Base-by-base conservation (phyloP, 2,113 vertebrate genomes). In the Anas platyrhynchos region DNA sequence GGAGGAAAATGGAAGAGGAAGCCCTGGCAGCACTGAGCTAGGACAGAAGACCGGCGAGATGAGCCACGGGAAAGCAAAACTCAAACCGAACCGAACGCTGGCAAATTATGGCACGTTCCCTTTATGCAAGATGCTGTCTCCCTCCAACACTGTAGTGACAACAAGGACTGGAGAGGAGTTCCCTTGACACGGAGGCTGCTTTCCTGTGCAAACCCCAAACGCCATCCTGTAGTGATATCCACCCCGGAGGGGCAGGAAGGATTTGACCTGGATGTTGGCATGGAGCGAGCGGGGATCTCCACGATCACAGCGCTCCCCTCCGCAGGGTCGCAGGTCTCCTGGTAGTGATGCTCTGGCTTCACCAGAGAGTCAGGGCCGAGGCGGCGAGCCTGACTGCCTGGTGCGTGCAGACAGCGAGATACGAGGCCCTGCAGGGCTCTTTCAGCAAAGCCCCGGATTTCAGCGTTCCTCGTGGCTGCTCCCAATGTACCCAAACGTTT, bases 291-390 rank as follows among this genome's bases (percentile, higher is more conserved):
- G 11, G 16, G 20, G 29, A 22, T 15, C 59, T 62, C n/a, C 34
- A 21, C 27, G 43, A n/a, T 34, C 58, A 59, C 21, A 7, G 32
- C 32, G 12, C 58, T 59, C 58, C 32, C 22, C 58, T 59, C 32
- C 32, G 21, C 32, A 22, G 58, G 12, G 52, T 56, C 52, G 11
- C 14, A 73, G 54, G 27, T 87, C 25, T n/a, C n/a, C n/a, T 62
- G 67, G 78, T 71, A 93, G 85, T 67, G 89, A 88, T 61, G 74
- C 46, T 93, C 65, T 87, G 91, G 52, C 59, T 69, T 89, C 62
- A 86, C 75, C 83, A 87, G 71, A 67, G 59, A 91, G 68, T 48
- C 74, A 88, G 55, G 79, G 36, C 62, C 54, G 62, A 91, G 63
- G 81, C 25, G 32, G 89, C 38, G 55, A 78, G 46, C 65, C 88